A percentile compares a stretch with the other conserved stretches of the same genome.
These are phyloP conservation scores for Alviniconcha marisindica DNA, from an alignment of 1,140 invertebrate species.

Conservation along the genomic window DNA sequence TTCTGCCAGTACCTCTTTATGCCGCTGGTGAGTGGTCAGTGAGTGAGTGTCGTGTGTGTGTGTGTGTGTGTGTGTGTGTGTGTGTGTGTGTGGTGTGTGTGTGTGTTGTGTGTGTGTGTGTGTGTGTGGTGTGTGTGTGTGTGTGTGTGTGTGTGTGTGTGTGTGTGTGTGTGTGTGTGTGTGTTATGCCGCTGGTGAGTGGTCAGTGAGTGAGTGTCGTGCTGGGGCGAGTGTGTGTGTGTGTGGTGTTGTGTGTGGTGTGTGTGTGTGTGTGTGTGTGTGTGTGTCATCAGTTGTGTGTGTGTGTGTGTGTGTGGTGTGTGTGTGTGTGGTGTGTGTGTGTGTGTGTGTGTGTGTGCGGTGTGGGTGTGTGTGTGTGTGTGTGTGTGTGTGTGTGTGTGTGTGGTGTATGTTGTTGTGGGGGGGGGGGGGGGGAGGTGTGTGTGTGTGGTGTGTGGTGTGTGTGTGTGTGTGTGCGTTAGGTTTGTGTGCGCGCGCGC, in stretches of 20 bases:
- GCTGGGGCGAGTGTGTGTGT: background rate
- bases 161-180: too few species aligned
- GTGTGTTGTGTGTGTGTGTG: background rate
- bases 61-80: background rate
- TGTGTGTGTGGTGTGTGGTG: too few species aligned
- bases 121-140: too few species aligned
- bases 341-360: background rate
- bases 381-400: background rate
- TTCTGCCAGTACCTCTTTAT: constrained; percentile 72
- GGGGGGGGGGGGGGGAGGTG: too few species aligned
- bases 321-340: constrained; percentile 12
- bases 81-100: background rate
- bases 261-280: too few species aligned
- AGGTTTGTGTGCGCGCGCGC: too few species aligned
- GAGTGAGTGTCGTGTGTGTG: background rate
- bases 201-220: background rate
- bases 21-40: constrained; percentile 68
- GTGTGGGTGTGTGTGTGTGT: background rate
- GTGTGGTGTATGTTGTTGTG: background rate
- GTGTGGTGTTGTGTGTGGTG: too few species aligned
- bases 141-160: too few species aligned
- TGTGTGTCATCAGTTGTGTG: too few species aligned
- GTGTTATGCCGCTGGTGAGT: too few species aligned
- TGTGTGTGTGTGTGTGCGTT: too few species aligned
- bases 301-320: background rate